Evolutionary conservation across 2,888 invertebrate species (phyloP), one percentile per base, ranked within the genome.

Genomic region (Melanophora roralis): DNA sequence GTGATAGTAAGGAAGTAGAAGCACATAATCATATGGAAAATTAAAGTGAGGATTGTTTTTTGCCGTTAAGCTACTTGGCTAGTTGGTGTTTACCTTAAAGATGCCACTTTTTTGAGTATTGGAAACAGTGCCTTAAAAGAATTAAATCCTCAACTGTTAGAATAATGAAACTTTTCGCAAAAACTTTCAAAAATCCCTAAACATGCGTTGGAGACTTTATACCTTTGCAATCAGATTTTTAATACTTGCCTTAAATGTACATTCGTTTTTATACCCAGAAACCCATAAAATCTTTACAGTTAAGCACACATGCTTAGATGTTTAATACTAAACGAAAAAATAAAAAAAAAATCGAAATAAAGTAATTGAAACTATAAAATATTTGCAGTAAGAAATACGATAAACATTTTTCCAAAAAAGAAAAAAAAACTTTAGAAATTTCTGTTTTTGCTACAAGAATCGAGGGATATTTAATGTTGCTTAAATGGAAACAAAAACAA

Each of bases 291-390:
- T 8, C 21, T 21, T 40, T 40, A 6, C 23, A 40, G 9, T 45
- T 16, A 4, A 3, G 11, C 45, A n/a, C 8, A 32, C 19, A 7
- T 16, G 11, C 32, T 3, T 34, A 43, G 32, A 45, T 55, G 34
- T 45, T 45, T n/a, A 19, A 45, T n/a, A 32, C 38, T 27, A 12
- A 55, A 45, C n/a, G 11, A 19, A 27, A 12, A 6, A 3, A 27
- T 27, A 6, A 27, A 27, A 27, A 27, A 27, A 27, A 27, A 27
- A 40, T 43, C 45, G 32, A 67, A 65, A 53, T 67, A 55, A 53
- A 53, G 55, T 55, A 12, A 57, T 21, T 38, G 21, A 38, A 57
- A 57, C 19, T 1, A n/a, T 21, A 57, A 57, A 21, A 14, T 21
- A 23, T 8, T 57, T 9, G 12, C 19, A 36, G 38, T 21, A 36